Evolutionary conservation across 1,140 invertebrate species (phyloP).

Genomic region (Vanessa atalanta): DNA sequence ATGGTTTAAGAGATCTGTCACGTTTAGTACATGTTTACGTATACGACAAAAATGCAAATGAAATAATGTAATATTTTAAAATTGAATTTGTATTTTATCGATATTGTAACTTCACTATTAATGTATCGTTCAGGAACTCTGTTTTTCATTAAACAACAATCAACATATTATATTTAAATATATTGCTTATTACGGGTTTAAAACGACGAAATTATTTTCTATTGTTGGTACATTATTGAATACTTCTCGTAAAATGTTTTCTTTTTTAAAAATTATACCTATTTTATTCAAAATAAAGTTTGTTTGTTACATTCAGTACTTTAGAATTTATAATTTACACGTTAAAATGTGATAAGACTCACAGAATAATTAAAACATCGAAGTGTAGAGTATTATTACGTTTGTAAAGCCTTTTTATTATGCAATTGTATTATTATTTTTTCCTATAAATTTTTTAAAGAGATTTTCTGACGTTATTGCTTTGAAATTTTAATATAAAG

Average conservation of each 20-base stretch:
- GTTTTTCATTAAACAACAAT: slow-evolving; percentile 48
- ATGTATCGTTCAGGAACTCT: slow-evolving; percentile 53
- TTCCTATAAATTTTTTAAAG: slow-evolving; percentile 40
- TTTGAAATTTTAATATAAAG: slow-evolving; percentile 45
- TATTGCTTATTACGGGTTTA: slow-evolving; percentile 29
- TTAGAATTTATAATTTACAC: slow-evolving; percentile 42
- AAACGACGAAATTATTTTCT: slow-evolving; percentile 27
- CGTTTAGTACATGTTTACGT: slow-evolving; percentile 28
- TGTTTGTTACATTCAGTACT: slow-evolving; percentile 48
- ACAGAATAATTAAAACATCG: slow-evolving; percentile 42
- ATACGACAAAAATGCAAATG: slow-evolving; percentile 68
- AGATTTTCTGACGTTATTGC: slow-evolving; percentile 42
- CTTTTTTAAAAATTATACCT: slow-evolving; percentile 34
- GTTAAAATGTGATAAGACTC: slow-evolving; percentile 49
- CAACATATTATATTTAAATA: slow-evolving; percentile 34
- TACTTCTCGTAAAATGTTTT: slow-evolving; percentile 21
- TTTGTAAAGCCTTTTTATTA: slow-evolving; percentile 51
- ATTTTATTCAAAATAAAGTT: slow-evolving; percentile 45
- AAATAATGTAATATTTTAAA: slow-evolving; percentile 42
- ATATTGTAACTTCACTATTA: slow-evolving; percentile 46
- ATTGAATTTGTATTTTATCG: slow-evolving; percentile 42
- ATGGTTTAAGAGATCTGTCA: slow-evolving; percentile 68
- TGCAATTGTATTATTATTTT: slow-evolving; percentile 48
- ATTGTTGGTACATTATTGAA: slow-evolving; percentile 25
- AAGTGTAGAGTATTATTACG: slow-evolving; percentile 42